Percentiles rank a stretch among this genome's conserved stretches.
These are phyloP conservation scores for Proteles cristata DNA, from an alignment of 2,113 vertebrate species.

Conservation along the genomic window DNA sequence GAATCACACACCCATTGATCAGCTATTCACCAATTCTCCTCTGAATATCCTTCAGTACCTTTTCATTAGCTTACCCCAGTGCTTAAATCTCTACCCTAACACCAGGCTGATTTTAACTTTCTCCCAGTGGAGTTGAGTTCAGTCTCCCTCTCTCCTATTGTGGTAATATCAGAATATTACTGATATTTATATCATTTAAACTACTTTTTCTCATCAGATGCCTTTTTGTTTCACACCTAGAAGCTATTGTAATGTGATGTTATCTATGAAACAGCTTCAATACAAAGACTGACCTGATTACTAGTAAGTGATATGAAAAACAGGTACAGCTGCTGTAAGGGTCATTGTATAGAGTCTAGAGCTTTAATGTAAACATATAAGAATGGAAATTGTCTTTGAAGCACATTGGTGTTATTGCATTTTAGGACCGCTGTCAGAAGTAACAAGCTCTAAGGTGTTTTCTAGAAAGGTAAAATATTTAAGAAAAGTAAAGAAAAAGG, in stretches of 20 bases:
- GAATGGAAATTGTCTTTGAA: not conserved
- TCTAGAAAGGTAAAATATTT: constrained; percentile 82
- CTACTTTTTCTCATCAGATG: not conserved
- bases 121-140: accelerated
- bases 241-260: not conserved
- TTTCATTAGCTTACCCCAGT: not conserved
- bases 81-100: not conserved
- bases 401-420: constrained; percentile 36
- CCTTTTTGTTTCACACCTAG: not conserved
- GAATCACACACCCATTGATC: not conserved
- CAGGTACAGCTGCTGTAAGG: accelerated
- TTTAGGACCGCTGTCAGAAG: constrained; percentile 56
- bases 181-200: no score
- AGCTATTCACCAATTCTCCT: not conserved
- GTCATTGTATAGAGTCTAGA: not conserved
- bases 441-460: constrained; percentile 78
- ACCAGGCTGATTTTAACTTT: not conserved
- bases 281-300: not conserved
- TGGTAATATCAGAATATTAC: not conserved
- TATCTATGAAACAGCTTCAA: not conserved
- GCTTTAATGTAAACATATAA: not conserved
- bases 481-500: constrained; percentile 83
- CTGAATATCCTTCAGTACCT: not conserved
- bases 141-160: not conserved
- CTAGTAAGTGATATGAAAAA: not conserved